Evolutionary conservation across 2,888 invertebrate genomes (phyloP).

Genomic region (Drosophila helvetica): DNA sequence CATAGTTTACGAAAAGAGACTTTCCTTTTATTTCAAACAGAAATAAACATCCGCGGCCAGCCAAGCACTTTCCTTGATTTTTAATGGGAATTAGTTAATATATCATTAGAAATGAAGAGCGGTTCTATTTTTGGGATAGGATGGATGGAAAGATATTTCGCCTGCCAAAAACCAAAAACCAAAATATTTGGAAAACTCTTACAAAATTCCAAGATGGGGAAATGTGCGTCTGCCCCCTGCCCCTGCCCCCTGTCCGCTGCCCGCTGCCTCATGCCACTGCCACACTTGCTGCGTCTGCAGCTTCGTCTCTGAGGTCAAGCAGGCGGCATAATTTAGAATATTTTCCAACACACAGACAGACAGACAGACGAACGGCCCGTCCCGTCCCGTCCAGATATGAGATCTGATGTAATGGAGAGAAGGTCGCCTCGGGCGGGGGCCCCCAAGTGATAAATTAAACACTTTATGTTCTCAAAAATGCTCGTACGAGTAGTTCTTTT

Average conservation of each 20-base stretch:
- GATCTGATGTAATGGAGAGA: conserved; percentile 32
- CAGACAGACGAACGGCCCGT: conserved; percentile 5
- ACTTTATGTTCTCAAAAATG: conserved; percentile 54
- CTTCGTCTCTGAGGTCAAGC: conserved; percentile 52
- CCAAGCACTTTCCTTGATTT: conserved; percentile 20
- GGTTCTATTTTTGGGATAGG: conserved; percentile 40
- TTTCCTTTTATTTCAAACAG: conserved; percentile 18
- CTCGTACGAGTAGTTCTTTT: conserved; percentile 4
- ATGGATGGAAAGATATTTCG: conserved; percentile 1
- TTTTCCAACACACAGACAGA: conserved; percentile 33
- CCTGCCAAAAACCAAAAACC: conserved; percentile 53
- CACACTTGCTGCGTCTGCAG: conserved; percentile 20
- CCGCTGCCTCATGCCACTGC: not conserved
- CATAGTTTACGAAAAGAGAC: conserved; percentile 14
- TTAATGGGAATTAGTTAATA: conserved; percentile 66
- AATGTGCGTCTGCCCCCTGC: conserved; percentile 33
- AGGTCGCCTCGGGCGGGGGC: conserved; percentile 35
- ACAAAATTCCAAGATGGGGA: conserved; percentile 65
- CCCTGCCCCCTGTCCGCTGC: not conserved
- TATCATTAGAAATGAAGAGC: conserved; percentile 39
- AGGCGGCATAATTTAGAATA: conserved; percentile 52
- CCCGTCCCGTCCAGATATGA: not conserved
- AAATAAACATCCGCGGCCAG: conserved; percentile 23
- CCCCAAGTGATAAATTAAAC: conserved; percentile 67
- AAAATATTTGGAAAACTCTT: conserved; percentile 55